Percentiles rank a stretch among this genome's conserved stretches.
Conservation (phyloP, 2,113 vertebrate species). For the Phaetusa simplex region DNA sequence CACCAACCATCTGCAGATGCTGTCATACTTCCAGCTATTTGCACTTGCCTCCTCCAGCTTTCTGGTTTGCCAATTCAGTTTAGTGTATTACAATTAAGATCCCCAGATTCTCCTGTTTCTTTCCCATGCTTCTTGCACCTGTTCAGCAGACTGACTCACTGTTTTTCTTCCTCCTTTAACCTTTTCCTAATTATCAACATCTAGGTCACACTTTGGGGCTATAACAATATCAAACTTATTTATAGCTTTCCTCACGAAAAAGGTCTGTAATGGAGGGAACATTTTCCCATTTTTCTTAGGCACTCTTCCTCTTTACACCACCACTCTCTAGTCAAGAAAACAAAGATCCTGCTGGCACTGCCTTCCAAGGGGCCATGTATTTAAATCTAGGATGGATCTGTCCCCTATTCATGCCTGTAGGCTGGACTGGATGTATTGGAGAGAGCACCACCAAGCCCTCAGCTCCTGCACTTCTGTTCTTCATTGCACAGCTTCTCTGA, state of each 20-base stretch:
- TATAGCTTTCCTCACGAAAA: not conserved
- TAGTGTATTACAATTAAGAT: not conserved
- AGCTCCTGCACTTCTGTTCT: not conserved
- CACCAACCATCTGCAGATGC: not conserved
- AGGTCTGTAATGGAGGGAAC: not conserved
- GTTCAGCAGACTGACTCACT: not conserved
- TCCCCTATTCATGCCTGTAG: no score
- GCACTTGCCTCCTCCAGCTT: not conserved
- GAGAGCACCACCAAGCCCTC: not conserved
- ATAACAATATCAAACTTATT: not conserved
- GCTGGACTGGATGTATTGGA: not conserved
- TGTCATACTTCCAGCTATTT: not conserved
- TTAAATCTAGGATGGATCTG: not conserved
- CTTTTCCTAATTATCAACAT: not conserved
- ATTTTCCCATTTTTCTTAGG: not conserved
- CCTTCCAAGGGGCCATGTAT: not conserved
- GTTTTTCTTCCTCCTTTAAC: not conserved
- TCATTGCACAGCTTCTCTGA: not conserved
- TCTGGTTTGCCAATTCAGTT: not conserved
- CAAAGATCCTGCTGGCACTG: not conserved
- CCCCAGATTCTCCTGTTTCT: not conserved
- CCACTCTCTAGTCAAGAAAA: not conserved
- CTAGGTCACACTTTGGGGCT: not conserved
- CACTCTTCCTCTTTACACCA: not conserved
- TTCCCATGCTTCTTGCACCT: not conserved